Evolutionary conservation across 1,140 invertebrate species (phyloP).

Genomic region (Eumaeus atala): DNA sequence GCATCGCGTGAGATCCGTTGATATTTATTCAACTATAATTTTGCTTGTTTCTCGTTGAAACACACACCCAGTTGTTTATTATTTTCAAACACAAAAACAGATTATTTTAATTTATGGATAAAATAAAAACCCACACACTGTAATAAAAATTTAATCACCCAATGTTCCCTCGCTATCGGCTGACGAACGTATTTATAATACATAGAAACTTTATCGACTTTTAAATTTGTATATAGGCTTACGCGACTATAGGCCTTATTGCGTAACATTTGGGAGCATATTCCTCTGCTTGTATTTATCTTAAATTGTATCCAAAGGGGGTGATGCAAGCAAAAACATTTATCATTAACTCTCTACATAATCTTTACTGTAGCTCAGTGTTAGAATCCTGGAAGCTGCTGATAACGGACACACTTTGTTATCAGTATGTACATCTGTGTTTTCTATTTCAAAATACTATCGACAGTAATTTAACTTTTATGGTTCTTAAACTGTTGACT

Average conservation of each 20-base stretch:
- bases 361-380: slow-evolving; percentile 33
- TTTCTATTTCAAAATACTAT: too few relatives aligned
- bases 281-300: slow-evolving; percentile 7
- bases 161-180: slow-evolving; percentile 32
- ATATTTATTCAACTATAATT: slow-evolving; percentile 17
- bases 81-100: slow-evolving; percentile 33
- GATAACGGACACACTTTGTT: too few relatives aligned
- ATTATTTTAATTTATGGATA: slow-evolving; percentile 38
- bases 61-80: slow-evolving; percentile 28
- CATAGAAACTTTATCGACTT: not conserved
- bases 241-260: slow-evolving; percentile 11
- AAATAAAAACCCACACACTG: slow-evolving; percentile 36
- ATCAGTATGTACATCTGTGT: too few relatives aligned
- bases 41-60: slow-evolving; percentile 20
- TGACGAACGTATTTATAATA: slow-evolving; percentile 25
- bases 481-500: too few relatives aligned
- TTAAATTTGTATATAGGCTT: not conserved
- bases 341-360: slow-evolving; percentile 32
- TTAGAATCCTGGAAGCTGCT: slow-evolving; percentile 9
- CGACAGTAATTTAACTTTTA: too few relatives aligned
- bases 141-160: slow-evolving; percentile 40
- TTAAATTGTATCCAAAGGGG: slow-evolving; percentile 9
- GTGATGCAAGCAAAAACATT: slow-evolving; percentile 23
- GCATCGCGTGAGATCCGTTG: slow-evolving; percentile 13
- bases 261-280: not conserved